Base-by-base conservation (phyloP, 2,888 invertebrate genomes). In the Coronaproctus castanopsis region DNA sequence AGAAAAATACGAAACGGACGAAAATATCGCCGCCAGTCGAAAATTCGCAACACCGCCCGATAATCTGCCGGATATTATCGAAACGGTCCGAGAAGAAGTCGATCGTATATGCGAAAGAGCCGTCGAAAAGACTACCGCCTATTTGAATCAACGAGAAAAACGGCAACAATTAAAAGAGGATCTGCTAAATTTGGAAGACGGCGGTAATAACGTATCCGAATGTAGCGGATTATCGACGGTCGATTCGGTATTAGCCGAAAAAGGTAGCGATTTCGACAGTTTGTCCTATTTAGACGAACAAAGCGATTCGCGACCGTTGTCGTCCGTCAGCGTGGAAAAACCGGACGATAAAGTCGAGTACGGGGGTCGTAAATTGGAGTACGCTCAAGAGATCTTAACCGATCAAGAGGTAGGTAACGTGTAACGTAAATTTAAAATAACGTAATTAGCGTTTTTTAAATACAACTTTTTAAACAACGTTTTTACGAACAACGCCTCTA, bases 81-180 rank as follows among this genome's bases (percentile, higher is more conserved):
- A 66, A 50, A 64, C 62, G 18, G 66, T 65, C 2, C 62, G 62
- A 21, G 63, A 64, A 5, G 65, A 65, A 36, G 67, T 67, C 1
- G 64, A 67, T 24, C 62, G 60, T 20, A 66, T 67, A 24, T 65
- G 65, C 49, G 64, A 65, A 56, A 63, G 65, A 54, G 67, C 67
- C 1, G 65, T 65, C 24, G 64, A 65, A 49, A 63, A 63, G 8
- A 66, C 65, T 0, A 63, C 64, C 53, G 65, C 64, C 20, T 57
- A 65, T 24, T 62, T 65, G 36, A 62, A 24, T 21, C 50, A 52
- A 22, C 22, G 61, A 23, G 24, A 21, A 0, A 20, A 8, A 14
- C 10, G 23, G 5, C 36, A 52, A 19, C 24, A 57, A 14, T 23
- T 24, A 5, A 19, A 3, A 20, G 21, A 57, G 24, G 48, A 56